Conservation (phyloP, 1,140 invertebrate species). For the Dinothrombium tinctorium region DNA sequence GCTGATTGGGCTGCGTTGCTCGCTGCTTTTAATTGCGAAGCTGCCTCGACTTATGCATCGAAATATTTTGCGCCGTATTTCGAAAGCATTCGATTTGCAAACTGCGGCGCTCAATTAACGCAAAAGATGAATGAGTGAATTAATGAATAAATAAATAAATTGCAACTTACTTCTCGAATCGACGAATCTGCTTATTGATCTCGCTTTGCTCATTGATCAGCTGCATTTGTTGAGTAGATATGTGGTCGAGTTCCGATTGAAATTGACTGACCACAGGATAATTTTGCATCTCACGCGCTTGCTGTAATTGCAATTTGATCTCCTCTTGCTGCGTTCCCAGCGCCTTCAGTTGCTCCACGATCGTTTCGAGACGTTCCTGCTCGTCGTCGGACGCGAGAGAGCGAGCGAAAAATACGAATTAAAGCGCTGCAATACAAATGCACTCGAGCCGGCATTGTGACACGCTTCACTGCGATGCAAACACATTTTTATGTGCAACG, state of each 20-base stretch:
- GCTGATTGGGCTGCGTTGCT: too few species aligned
- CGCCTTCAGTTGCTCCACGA: slow-evolving; percentile 25
- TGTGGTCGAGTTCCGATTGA: slow-evolving; percentile 25
- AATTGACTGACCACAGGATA: slow-evolving; percentile 19
- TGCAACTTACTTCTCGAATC: slow-evolving; percentile 15
- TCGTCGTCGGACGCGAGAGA: too few species aligned
- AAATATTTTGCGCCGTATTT: too few species aligned
- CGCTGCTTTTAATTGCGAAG: too few species aligned
- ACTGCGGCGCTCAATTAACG: too few species aligned
- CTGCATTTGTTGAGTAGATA: slow-evolving; percentile 24
- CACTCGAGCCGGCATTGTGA: neutral
- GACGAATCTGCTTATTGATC: slow-evolving; percentile 23
- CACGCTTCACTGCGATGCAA: neutral
- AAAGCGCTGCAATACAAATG: neutral
- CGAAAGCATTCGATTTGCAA: too few species aligned
- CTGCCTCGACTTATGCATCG: too few species aligned
- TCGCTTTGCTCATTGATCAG: slow-evolving; percentile 29
- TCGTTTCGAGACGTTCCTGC: slow-evolving; percentile 28
- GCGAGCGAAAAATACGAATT: neutral
- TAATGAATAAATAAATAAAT: neutral
- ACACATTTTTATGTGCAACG: too few species aligned
- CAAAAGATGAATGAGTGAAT: too few species aligned
- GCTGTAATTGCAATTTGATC: slow-evolving; percentile 22
- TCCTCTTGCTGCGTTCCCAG: slow-evolving; percentile 26
- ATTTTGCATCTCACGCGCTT: slow-evolving; percentile 18